Evolutionary conservation across 2,797 vertebrate genomes (phyloP).

Genomic region (Cetoscarus ocellatus): DNA sequence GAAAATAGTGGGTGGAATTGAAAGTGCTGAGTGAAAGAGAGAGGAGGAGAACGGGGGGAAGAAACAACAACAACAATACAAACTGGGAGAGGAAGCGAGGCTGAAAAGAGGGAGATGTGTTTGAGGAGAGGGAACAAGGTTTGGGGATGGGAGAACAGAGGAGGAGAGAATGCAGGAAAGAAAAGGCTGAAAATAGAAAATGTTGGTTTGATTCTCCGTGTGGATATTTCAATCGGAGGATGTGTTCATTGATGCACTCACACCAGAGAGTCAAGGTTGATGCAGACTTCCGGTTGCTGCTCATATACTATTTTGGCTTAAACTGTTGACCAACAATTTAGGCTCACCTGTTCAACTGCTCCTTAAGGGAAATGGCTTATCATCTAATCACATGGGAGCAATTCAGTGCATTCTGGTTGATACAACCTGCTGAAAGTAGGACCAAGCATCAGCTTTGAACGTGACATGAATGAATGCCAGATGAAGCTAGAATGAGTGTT

Average conservation of each 20-base stretch:
- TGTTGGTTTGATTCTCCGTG: conserved; percentile 44
- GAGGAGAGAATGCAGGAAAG: conserved; percentile 56
- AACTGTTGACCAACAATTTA: no score
- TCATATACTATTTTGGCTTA: conserved; percentile 12
- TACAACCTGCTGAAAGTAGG: no score
- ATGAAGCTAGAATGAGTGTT: no score
- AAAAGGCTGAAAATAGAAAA: conserved; percentile 62
- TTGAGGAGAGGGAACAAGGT: conserved; percentile 71
- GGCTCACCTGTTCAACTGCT: no score
- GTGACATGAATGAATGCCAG: no score
- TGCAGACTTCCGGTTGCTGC: neutral
- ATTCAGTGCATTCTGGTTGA: no score
- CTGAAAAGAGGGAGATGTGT: conserved; percentile 70
- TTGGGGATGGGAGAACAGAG: conserved; percentile 57
- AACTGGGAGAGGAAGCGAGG: conserved; percentile 75
- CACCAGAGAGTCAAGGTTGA: no score
- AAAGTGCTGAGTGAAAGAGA: conserved; percentile 76
- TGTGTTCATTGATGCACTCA: neutral
- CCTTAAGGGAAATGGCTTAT: no score
- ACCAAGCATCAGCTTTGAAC: no score
- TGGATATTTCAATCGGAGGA: conserved; percentile 9
- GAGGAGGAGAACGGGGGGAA: conserved; percentile 58
- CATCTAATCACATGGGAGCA: no score
- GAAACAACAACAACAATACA: conserved; percentile 68
- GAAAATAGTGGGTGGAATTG: conserved; percentile 80